Percentiles rank a stretch among this genome's conserved stretches.
Conservation (phyloP, 2,888 invertebrate species). For the Choristoneura rosaceana region DNA sequence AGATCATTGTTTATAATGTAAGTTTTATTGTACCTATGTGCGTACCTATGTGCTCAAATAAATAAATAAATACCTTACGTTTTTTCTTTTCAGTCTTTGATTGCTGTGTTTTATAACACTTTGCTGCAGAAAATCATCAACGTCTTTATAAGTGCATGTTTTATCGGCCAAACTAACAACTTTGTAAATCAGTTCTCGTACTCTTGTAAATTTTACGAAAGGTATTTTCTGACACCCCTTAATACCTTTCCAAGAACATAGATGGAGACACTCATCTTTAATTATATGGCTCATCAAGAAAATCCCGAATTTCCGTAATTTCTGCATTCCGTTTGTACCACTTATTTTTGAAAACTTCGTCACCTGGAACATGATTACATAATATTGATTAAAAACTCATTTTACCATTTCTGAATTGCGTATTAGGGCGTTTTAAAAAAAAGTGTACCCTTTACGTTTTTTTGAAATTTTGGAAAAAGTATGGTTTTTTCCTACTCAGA, state of each 20-base stretch:
- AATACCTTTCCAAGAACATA: conserved; percentile 9
- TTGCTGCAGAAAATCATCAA: conserved; percentile 28
- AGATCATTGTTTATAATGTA: too few species aligned
- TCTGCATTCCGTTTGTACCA: background rate
- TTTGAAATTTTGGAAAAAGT: too few species aligned
- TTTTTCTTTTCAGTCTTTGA: conserved; percentile 31
- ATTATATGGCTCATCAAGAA: background rate
- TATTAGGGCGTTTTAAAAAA: too few species aligned
- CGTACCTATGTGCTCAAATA: too few species aligned
- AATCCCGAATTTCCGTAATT: background rate
- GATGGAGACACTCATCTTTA: background rate
- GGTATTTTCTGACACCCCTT: conserved; percentile 20
- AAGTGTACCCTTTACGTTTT: too few species aligned
- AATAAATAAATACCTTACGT: conserved; percentile 21
- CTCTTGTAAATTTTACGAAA: conserved; percentile 22
- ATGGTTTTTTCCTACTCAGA: too few species aligned
- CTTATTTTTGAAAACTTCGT: background rate
- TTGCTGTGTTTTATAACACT: conserved; percentile 37
- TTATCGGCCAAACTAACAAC: conserved; percentile 26
- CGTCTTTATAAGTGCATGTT: conserved; percentile 5
- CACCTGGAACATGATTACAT: background rate
- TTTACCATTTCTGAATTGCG: too few species aligned
- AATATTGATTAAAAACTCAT: too few species aligned
- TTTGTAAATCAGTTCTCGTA: conserved; percentile 23
- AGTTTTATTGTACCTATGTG: too few species aligned